phyloP scores from a whole-genome alignment of 2,797 vertebrate genomes.

The Microcaecilia unicolor region DNA sequence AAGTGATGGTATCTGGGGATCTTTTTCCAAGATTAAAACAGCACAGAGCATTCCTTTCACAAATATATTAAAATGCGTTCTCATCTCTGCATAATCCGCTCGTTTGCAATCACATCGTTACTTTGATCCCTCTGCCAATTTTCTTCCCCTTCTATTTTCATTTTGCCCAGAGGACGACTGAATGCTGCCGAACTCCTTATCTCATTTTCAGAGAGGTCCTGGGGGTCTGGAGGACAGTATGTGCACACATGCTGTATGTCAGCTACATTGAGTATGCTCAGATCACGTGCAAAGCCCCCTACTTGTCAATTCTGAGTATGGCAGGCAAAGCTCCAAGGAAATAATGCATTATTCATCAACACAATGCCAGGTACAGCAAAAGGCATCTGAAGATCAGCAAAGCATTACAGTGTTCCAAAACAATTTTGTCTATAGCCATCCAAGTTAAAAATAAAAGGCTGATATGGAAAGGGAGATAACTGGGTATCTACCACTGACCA shows the following conservation, averaged over 20 bases:
- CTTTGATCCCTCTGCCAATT: slow-evolving; percentile 14
- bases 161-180: not conserved
- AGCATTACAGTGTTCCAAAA: too few species aligned
- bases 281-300: slow-evolving; percentile 34
- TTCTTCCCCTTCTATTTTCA: not conserved
- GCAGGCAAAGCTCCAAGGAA: slow-evolving; percentile 10
- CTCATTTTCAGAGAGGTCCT: slow-evolving; percentile 19
- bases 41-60: slow-evolving; percentile 2
- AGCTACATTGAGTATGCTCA: slow-evolving; percentile 19
- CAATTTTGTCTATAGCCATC: too few species aligned
- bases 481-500: too few species aligned
- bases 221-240: slow-evolving; percentile 5
- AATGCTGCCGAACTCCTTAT: slow-evolving; percentile 7
- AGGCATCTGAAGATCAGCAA: slow-evolving; percentile 21
- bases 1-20: too few species aligned
- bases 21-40: slow-evolving; percentile 9
- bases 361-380: not conserved
- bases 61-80: rapidly evolving
- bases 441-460: too few species aligned
- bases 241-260: slow-evolving; percentile 13
- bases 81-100: not conserved
- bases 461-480: too few species aligned
- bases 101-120: rapidly evolving
- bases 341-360: slow-evolving; percentile 41
- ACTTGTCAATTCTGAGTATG: slow-evolving; percentile 41